Evolutionary conservation across 1,140 invertebrate genomes (phyloP), one percentile per base, ranked within the genome.

Genomic region (Parasteatoda tepidariorum): DNA sequence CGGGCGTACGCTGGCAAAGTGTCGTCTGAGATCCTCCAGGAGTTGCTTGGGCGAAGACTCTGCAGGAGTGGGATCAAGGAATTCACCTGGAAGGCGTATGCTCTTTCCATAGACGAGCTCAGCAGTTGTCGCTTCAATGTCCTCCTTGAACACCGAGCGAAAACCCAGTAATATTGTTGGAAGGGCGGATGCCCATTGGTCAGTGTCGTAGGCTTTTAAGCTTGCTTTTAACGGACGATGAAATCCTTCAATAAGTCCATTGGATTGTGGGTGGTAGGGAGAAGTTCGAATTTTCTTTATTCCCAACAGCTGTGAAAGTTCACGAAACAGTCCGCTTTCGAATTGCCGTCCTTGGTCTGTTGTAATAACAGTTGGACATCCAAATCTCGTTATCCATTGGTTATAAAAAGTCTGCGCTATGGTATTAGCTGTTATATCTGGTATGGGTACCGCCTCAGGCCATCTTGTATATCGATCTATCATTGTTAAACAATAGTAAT

Each of bases 391-490:
- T 31, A 67, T 67, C 88, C 83, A 2, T n/a, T n/a, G n/a, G n/a
- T n/a, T n/a, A n/a, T n/a, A n/a, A n/a, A n/a, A n/a, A n/a, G n/a
- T n/a, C n/a, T n/a, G n/a, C n/a, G n/a, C n/a, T n/a, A n/a, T n/a
- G n/a, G n/a, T n/a, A n/a, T n/a, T n/a, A n/a, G n/a, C n/a, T n/a
- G n/a, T n/a, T n/a, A n/a, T n/a, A n/a, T n/a, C n/a, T n/a, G n/a
- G n/a, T n/a, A n/a, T n/a, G n/a, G n/a, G n/a, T n/a, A n/a, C n/a
- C n/a, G 88, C 88, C 85, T 90, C 90, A 0, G 87, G 88, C 88
- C 86, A 91, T n/a, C 89, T 75, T 1, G 89, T 89, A 83, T 88
- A 90, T 9, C 89, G 79, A 73, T 91, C 89, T 3, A 90, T 88
- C 13, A 88, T 87, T 0, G 90, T 91, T 0, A 91, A 82, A 6